Evolutionary conservation across 2,797 vertebrate species (phyloP).

Genomic region (Sebastes oblongus): DNA sequence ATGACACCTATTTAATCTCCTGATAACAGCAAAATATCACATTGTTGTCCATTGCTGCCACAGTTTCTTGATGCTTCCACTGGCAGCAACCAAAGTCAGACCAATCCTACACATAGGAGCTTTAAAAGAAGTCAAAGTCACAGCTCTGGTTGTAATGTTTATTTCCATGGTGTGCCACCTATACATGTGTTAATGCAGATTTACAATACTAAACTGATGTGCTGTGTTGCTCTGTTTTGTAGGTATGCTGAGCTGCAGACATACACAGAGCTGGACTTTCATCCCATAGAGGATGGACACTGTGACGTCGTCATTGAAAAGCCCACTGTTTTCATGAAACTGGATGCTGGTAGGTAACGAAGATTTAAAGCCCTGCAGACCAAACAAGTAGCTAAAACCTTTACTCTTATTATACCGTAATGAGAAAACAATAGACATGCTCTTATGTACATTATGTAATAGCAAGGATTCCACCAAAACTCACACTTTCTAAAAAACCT

Average conservation of each 20-base stretch:
- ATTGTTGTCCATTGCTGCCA: not conserved
- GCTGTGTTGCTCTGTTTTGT: slow-evolving; percentile 37
- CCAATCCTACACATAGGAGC: not conserved
- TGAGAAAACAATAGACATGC: not conserved
- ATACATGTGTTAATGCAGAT: not conserved
- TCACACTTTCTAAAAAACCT: not conserved
- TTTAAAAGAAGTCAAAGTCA: not conserved
- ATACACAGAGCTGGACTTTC: slow-evolving; percentile 87
- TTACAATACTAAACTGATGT: not conserved
- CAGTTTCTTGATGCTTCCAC: not conserved
- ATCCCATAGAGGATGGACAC: slow-evolving; percentile 83
- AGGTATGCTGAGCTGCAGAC: slow-evolving; percentile 96
- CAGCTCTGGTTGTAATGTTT: not conserved
- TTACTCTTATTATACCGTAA: not conserved
- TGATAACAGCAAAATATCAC: too few species aligned
- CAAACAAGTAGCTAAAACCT: not conserved
- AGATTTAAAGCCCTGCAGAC: not conserved
- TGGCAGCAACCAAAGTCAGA: not conserved
- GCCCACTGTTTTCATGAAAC: slow-evolving; percentile 95
- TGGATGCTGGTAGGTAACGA: slow-evolving; percentile 90
- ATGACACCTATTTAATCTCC: too few species aligned
- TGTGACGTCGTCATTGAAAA: slow-evolving; percentile 92
- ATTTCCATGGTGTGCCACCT: not conserved
- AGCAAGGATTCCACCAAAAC: not conserved
- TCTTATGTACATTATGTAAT: not conserved